A percentile compares a stretch with the other conserved stretches of the same genome.
Evolutionary conservation across 1,140 invertebrate species (phyloP).

Genomic region (Akabosia matsudoensis): DNA sequence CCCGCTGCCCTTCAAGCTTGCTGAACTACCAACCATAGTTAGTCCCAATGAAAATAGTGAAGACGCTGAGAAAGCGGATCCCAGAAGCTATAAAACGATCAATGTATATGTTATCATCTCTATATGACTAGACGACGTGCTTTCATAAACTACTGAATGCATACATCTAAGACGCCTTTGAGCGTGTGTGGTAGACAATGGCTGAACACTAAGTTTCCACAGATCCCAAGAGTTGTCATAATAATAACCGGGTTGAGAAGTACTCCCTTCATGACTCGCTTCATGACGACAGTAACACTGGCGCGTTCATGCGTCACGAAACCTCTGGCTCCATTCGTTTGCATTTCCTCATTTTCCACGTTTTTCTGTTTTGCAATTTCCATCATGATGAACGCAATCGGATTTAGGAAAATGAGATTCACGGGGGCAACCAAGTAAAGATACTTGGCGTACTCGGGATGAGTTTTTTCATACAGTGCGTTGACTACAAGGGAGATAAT

Average conservation of each 20-base stretch:
- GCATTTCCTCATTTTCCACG: neutral
- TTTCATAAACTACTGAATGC: slow-evolving; percentile 45
- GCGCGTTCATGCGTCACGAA: neutral
- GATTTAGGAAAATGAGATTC: slow-evolving; percentile 87
- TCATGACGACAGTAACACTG: slow-evolving; percentile 9
- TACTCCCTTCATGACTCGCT: slow-evolving; percentile 62
- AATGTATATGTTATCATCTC: slow-evolving; percentile 35
- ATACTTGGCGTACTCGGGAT: slow-evolving; percentile 86
- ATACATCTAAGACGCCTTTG: slow-evolving; percentile 69
- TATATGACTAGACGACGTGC: too few relatives aligned
- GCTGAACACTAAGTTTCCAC: slow-evolving; percentile 77
- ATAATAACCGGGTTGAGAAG: slow-evolving; percentile 84
- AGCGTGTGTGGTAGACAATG: slow-evolving; percentile 72
- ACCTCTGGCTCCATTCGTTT: slow-evolving; percentile 13
- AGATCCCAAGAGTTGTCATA: slow-evolving; percentile 87
- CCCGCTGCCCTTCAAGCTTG: slow-evolving; percentile 68
- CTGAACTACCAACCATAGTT: slow-evolving; percentile 87
- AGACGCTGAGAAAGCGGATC: slow-evolving; percentile 82
- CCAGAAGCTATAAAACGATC: slow-evolving; percentile 62
- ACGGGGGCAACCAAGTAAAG: slow-evolving; percentile 92
- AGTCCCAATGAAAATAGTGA: slow-evolving; percentile 87
- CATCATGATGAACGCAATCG: slow-evolving; percentile 83
- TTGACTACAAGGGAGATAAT: slow-evolving; percentile 51
- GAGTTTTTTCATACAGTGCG: slow-evolving; percentile 61
- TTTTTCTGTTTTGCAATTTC: slow-evolving; percentile 72